phyloP scores from a whole-genome alignment of 2,797 vertebrate species.

The Cyclura pinguis region DNA sequence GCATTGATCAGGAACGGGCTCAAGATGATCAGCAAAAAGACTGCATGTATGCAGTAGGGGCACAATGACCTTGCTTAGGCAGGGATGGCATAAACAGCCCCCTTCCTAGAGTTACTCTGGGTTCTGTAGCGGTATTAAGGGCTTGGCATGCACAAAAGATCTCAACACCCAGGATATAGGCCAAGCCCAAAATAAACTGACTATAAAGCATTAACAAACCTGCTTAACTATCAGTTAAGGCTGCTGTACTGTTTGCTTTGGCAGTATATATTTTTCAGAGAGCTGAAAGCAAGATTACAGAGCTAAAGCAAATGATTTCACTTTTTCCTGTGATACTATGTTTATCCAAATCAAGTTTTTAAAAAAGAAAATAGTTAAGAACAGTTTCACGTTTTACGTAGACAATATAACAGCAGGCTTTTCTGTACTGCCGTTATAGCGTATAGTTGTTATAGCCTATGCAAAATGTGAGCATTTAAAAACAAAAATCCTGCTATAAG shows the following conservation, averaged over 20 bases:
- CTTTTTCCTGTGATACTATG: neutral
- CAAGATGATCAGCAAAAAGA: neutral
- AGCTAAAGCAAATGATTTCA: neutral
- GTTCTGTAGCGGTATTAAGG: neutral
- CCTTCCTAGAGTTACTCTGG: slow-evolving; percentile 10
- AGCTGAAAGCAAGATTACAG: neutral
- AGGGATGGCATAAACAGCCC: neutral
- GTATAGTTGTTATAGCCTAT: too few species aligned
- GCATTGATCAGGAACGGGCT: neutral
- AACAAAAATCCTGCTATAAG: neutral
- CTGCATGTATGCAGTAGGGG: neutral
- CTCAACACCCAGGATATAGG: neutral
- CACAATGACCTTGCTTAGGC: slow-evolving; percentile 18
- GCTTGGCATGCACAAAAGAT: neutral
- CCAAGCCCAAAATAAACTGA: neutral
- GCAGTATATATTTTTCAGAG: neutral
- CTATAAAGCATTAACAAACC: neutral
- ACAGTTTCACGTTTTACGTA: neutral
- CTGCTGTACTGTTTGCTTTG: neutral
- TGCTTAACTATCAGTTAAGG: neutral
- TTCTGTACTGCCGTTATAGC: neutral
- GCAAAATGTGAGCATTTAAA: neutral
- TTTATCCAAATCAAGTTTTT: neutral
- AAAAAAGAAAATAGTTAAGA: neutral
- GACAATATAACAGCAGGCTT: neutral